Conservation (phyloP, 2,113 vertebrate species). For the Acrocephalus kingi region DNA sequence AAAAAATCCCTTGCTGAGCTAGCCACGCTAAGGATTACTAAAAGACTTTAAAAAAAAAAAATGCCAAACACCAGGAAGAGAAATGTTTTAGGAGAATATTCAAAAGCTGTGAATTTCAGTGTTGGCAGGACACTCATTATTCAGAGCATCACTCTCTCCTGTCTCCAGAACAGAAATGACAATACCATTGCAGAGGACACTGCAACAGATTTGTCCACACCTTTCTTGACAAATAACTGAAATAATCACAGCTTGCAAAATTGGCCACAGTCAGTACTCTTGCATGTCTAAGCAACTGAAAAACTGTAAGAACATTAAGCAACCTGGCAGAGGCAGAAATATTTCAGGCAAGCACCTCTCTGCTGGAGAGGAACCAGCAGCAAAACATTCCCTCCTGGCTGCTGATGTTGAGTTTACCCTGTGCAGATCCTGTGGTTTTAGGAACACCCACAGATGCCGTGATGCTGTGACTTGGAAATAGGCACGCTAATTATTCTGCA, state of each 20-base stretch:
- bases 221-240: slow-evolving; percentile 78
- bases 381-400: neutral
- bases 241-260: slow-evolving; percentile 76
- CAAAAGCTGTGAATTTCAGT: neutral
- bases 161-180: neutral
- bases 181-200: slow-evolving; percentile 16
- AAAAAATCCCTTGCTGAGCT: neutral
- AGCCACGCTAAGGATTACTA: neutral
- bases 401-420: neutral
- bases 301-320: slow-evolving; percentile 73
- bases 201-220: slow-evolving; percentile 29
- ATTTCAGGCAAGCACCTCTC: slow-evolving; percentile 2
- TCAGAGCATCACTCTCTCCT: neutral
- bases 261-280: slow-evolving; percentile 61
- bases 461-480: neutral
- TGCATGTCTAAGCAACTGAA: slow-evolving; percentile 67
- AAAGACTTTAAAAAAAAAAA: neutral
- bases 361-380: slow-evolving; percentile 1
- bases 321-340: slow-evolving; percentile 50
- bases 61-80: neutral
- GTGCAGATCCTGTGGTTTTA: neutral
- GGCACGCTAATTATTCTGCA: neutral
- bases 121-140: neutral
- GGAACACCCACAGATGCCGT: neutral
- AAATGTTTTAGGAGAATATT: neutral